phyloP scores from a whole-genome alignment of 2,113 vertebrate genomes.

The Mustela nigripes region DNA sequence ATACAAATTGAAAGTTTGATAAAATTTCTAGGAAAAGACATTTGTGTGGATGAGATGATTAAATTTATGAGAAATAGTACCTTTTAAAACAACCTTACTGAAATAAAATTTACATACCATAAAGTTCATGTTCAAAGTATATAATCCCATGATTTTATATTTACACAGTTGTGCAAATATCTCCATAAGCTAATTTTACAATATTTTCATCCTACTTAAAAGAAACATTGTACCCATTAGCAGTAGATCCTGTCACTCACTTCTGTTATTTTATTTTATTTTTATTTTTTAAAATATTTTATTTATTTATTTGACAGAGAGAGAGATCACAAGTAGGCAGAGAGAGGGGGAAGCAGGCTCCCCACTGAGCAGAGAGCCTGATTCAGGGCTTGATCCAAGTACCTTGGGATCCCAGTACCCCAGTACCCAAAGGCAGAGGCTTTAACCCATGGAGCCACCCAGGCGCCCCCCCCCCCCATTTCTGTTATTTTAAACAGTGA shows the following conservation, averaged over 20 bases:
- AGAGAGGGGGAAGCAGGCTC: too few relatives aligned
- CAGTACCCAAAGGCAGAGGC: too few relatives aligned
- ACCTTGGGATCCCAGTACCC: too few relatives aligned
- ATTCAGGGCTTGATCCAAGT: too few relatives aligned
- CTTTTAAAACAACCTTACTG: neutral
- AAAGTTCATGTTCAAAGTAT: neutral
- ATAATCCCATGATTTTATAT: neutral
- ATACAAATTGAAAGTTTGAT: neutral
- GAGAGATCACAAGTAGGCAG: too few relatives aligned
- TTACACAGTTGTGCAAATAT: neutral
- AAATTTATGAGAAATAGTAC: neutral
- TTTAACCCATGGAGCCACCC: too few relatives aligned
- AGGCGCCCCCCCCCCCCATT: too few relatives aligned
- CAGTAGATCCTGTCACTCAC: neutral
- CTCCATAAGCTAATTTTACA: neutral
- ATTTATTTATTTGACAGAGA: too few relatives aligned
- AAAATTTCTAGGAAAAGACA: neutral
- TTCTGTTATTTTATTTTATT: neutral
- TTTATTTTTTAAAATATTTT: too few relatives aligned
- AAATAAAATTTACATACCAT: neutral
- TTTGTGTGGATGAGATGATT: neutral
- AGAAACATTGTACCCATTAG: neutral
- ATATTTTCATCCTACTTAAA: slow-evolving; percentile 2
- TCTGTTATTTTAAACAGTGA: neutral
- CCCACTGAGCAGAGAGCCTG: too few relatives aligned